These are phyloP conservation scores for Andrena chrysosceles DNA, from an alignment of 2,888 invertebrate species.

Conservation along the genomic window DNA sequence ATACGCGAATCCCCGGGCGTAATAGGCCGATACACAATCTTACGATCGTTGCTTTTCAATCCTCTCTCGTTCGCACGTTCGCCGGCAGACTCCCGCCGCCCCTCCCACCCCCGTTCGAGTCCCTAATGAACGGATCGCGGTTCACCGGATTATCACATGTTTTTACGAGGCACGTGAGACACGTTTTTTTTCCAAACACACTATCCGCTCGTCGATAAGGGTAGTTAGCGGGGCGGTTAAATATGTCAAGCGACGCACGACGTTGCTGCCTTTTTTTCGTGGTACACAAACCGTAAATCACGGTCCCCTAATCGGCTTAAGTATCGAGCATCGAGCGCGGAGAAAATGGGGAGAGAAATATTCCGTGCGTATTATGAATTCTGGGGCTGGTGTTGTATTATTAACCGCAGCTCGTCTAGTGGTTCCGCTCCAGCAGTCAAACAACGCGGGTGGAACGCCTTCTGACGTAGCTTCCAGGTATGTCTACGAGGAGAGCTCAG, in stretches of 20 bases:
- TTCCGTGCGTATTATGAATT: slow-evolving; percentile 2
- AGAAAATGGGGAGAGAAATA: background rate
- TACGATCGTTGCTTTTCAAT: slow-evolving; percentile 22
- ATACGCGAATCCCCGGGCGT: slow-evolving; percentile 4
- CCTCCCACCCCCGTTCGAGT: background rate
- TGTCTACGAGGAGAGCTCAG: background rate
- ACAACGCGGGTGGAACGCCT: background rate
- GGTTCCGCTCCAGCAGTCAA: background rate
- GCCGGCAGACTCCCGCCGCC: background rate
- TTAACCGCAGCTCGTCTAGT: background rate
- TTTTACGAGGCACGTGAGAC: background rate
- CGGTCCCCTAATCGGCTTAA: background rate
- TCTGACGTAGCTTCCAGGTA: background rate
- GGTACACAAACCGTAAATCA: slow-evolving; percentile 7
- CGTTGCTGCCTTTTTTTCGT: background rate
- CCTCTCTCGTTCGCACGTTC: background rate
- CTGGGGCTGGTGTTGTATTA: background rate
- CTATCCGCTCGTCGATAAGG: background rate
- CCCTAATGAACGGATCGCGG: background rate
- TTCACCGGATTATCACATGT: background rate
- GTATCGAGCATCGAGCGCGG: background rate
- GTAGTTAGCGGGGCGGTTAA: background rate
- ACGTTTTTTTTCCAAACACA: background rate
- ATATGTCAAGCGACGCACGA: background rate
- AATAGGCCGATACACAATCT: slow-evolving; percentile 2